Percentiles rank a stretch among this genome's conserved stretches.
These are phyloP conservation scores for Cyanocitta stelleri DNA, from an alignment of 2,113 vertebrate species.

Conservation along the genomic window DNA sequence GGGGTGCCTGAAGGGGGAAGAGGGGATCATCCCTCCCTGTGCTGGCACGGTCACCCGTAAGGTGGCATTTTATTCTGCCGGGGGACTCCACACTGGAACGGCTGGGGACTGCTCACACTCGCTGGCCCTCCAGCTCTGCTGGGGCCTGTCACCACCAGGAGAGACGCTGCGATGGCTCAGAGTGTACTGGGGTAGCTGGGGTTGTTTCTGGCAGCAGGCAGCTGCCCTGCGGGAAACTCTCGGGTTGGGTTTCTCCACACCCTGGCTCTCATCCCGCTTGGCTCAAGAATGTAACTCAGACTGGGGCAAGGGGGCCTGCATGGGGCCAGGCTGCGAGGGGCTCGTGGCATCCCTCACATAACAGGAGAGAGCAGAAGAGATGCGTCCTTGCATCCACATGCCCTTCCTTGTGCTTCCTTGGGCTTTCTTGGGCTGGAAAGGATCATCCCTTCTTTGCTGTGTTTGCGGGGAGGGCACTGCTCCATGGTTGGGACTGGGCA, in stretches of 20 bases:
- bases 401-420: not conserved
- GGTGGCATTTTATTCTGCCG: not conserved
- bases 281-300: not conserved
- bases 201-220: not conserved
- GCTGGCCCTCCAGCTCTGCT: not conserved
- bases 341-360: fast-evolving
- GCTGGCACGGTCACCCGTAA: not conserved
- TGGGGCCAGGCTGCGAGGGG: fast-evolving
- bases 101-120: fast-evolving
- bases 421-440: not conserved
- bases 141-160: not conserved
- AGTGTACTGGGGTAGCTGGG: not conserved
- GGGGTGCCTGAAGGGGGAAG: fast-evolving
- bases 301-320: not conserved
- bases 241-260: not conserved
- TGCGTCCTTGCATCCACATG: not conserved
- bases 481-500: not conserved
- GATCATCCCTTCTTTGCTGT: not conserved
- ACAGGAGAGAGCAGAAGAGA: not conserved
- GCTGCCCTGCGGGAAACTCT: not conserved
- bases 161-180: not conserved
- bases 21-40: not conserved
- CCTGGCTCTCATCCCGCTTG: not conserved
- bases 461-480: not conserved
- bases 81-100: not conserved